These are phyloP conservation scores for Liposcelis brunnea DNA, from an alignment of 2,888 invertebrate genomes.

Conservation along the genomic window DNA sequence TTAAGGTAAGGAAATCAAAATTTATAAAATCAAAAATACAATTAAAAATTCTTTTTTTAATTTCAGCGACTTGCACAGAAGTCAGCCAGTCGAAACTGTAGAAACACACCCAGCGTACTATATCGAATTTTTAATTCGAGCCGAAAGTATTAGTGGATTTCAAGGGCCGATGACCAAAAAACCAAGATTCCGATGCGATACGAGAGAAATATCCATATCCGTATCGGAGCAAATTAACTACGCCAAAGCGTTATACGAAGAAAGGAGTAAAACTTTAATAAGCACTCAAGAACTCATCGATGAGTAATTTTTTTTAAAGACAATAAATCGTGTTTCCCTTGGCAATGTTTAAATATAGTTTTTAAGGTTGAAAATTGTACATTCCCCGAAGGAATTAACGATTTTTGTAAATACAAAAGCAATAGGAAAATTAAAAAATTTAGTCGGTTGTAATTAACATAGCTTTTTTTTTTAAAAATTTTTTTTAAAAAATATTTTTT, in stretches of 20 bases:
- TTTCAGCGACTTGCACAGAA: constrained; percentile 44
- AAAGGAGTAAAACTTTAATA: constrained; percentile 47
- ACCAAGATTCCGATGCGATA: constrained; percentile 63
- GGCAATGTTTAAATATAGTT: too few relatives aligned
- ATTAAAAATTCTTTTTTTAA: constrained; percentile 18
- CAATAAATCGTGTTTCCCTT: too few relatives aligned
- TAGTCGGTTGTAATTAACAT: too few relatives aligned
- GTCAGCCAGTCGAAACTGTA: constrained; percentile 36
- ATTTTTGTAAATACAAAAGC: too few relatives aligned
- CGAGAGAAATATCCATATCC: constrained; percentile 47
- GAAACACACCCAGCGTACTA: constrained; percentile 36
- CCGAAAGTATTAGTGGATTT: too few relatives aligned
- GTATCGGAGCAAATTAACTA: constrained; percentile 73
- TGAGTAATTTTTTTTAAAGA: too few relatives aligned
- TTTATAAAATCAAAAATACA: constrained; percentile 21
- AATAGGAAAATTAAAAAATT: too few relatives aligned
- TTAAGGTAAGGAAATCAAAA: constrained; percentile 32
- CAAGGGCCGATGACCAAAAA: constrained; percentile 38
- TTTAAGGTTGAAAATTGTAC: too few relatives aligned
- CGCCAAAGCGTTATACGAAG: constrained; percentile 71
- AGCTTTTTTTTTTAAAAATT: too few relatives aligned
- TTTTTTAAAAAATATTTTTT: too few relatives aligned
- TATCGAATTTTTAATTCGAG: constrained; percentile 50
- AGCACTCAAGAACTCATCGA: too few relatives aligned
- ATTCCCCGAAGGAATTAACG: too few relatives aligned